Evolutionary conservation across 2,113 vertebrate species (phyloP).

Genomic region (Xiphorhynchus elegans): DNA sequence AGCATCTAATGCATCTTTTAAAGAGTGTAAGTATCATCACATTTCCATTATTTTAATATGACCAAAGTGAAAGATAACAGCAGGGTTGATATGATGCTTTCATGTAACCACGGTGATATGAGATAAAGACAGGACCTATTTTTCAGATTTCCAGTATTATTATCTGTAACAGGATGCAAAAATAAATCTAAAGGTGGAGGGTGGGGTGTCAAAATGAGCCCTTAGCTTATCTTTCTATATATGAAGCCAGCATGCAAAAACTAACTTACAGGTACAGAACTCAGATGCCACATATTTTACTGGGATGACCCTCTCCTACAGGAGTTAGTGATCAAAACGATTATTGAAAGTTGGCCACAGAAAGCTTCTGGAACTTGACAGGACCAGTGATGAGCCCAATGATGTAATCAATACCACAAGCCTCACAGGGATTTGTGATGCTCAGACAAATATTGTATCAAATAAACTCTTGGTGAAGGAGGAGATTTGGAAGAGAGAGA

Average conservation of each 20-base stretch:
- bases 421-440: neutral
- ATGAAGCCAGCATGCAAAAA: neutral
- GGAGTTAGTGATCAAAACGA: neutral
- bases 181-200: neutral
- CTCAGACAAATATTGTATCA: neutral
- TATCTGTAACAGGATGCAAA: neutral
- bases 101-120: neutral
- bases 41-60: slow-evolving; percentile 42
- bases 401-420: neutral
- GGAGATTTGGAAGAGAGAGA: neutral
- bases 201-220: neutral
- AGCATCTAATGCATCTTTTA: slow-evolving; percentile 3
- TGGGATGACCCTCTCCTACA: neutral
- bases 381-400: neutral
- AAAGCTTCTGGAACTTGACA: neutral
- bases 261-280: neutral
- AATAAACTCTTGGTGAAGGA: neutral
- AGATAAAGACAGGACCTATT: neutral
- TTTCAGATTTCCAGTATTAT: neutral
- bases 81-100: neutral
- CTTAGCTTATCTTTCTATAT: neutral
- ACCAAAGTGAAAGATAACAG: neutral
- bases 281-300: neutral
- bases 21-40: neutral
- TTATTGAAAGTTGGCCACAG: neutral